phyloP scores from a whole-genome alignment of 1,140 invertebrate species.

The Carposina sasakii region DNA sequence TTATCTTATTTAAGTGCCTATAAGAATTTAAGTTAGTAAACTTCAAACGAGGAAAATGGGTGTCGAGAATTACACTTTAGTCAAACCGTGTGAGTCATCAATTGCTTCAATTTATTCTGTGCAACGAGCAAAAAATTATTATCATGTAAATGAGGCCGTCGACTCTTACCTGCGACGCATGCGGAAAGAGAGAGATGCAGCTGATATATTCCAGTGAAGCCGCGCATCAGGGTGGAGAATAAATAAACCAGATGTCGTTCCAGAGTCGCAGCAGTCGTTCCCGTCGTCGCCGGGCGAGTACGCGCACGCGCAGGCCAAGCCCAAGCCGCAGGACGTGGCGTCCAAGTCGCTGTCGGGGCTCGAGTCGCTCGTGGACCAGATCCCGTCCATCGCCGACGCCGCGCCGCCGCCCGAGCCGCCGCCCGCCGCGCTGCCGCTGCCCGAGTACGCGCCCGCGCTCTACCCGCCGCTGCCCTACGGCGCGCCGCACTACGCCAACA shows the following conservation, averaged over 20 bases:
- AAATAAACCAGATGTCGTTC: neutral
- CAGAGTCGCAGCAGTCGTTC: slow-evolving; percentile 14
- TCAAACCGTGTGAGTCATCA: too few species aligned
- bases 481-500: slow-evolving; percentile 36
- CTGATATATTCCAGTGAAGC: too few species aligned
- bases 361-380: slow-evolving; percentile 92
- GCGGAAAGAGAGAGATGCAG: too few species aligned
- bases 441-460: slow-evolving; percentile 53
- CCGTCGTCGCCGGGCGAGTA: slow-evolving; percentile 51
- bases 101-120: too few species aligned
- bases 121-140: too few species aligned
- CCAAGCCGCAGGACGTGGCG: slow-evolving; percentile 81
- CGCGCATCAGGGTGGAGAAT: neutral
- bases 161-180: too few species aligned
- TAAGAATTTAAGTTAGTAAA: too few species aligned
- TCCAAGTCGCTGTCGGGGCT: slow-evolving; percentile 91
- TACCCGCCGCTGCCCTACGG: slow-evolving; percentile 51
- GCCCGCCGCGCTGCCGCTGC: slow-evolving; percentile 17
- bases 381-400: slow-evolving; percentile 87
- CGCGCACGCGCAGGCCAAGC: slow-evolving; percentile 48
- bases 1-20: too few species aligned
- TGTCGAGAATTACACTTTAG: too few species aligned
- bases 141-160: too few species aligned
- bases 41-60: too few species aligned
- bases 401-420: slow-evolving; percentile 19